Evolutionary conservation across 2,113 vertebrate species (phyloP).

Genomic region (Panurus biarmicus): DNA sequence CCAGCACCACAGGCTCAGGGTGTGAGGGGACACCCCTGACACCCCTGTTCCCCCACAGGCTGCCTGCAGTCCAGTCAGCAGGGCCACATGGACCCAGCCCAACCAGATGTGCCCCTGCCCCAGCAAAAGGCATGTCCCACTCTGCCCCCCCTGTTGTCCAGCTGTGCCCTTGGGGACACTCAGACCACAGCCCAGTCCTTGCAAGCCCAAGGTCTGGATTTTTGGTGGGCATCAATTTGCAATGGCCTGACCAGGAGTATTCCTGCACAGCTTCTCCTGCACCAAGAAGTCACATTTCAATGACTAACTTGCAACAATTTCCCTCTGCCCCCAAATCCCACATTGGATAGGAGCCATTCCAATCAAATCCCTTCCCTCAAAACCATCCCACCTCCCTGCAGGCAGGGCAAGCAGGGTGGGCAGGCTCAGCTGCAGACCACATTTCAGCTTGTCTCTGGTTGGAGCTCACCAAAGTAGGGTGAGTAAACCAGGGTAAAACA

Average conservation of each 20-base stretch:
- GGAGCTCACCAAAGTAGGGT: neutral
- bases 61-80: accelerated
- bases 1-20: accelerated
- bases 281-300: neutral
- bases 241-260: neutral
- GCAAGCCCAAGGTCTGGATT: neutral
- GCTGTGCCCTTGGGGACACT: accelerated
- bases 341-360: neutral
- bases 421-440: neutral
- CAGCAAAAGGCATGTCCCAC: neutral
- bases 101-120: neutral
- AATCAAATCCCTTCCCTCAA: neutral
- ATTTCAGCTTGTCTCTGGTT: neutral
- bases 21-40: accelerated
- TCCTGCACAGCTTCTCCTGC: neutral
- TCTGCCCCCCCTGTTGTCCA: neutral
- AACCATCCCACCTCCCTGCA: neutral
- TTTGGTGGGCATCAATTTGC: neutral
- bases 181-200: neutral
- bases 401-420: neutral
- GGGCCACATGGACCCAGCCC: too few relatives aligned
- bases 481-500: neutral
- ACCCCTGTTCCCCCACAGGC: too few relatives aligned
- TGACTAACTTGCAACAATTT: neutral
- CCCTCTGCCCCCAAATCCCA: neutral